Base-by-base conservation (phyloP, 2,888 invertebrate species). In the Proisotoma minuta region DNA sequence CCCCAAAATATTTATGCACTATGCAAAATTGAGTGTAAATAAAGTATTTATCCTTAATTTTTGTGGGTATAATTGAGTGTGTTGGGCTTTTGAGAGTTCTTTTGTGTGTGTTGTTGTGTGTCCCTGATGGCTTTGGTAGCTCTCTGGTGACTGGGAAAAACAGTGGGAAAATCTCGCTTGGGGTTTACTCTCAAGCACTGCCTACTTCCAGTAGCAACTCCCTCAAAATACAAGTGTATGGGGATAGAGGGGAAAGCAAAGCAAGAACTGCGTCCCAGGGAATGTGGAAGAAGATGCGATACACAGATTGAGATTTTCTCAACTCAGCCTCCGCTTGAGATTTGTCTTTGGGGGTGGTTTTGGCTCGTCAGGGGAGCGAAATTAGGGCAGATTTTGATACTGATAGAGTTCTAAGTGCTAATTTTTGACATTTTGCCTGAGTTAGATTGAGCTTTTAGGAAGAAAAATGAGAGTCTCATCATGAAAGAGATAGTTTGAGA, bases 101-200 rank as follows among this genome's bases (percentile, higher is more conserved):
- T 52, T 52, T 52, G 52, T 52, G 65, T 72, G 70, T 70, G 71
- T 70, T 71, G 70, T 72, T 34, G 34, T 68, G 69, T 69, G 72
- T 72, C 72, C 72, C 72, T 71, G 70, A 68, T 68, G 72, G 70
- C 66, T 69, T 72, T 71, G 66, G 69, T 61, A 71, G 69, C 72
- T 72, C 72, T 72, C 72, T 72, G 61, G 72, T 70, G 70, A 72
- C 72, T 72, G 70, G 63, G 68, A 68, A 69, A 72, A 70, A 72
- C 70, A 70, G 67, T 68, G 70, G 66, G 65, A 72, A 71, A 72
- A 72, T 72, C 72, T 72, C 69, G 70, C 70, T 71, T 72, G 72
- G 72, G 70, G 69, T 72, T 71, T 71, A 59, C 47, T 57, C 12
- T 10, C 8, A 8, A 52, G 27, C 4, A 49, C 49, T 20, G 49